phyloP scores from a whole-genome alignment of 1,140 invertebrate genomes.

The Plectrocnemia conspersa region DNA sequence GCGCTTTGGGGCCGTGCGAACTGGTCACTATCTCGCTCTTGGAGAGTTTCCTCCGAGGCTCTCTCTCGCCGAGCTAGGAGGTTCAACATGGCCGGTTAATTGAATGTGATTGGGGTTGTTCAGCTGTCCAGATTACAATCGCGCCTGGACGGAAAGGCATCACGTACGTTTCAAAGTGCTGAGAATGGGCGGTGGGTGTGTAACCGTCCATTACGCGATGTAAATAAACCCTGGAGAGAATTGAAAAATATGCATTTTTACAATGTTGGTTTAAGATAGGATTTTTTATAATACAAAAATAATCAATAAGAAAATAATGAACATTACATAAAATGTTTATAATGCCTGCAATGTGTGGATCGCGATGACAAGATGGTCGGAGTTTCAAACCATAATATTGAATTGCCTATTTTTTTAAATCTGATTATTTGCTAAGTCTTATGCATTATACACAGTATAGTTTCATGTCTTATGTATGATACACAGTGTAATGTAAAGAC shows the following conservation, averaged over 20 bases:
- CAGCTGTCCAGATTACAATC: conserved; percentile 29
- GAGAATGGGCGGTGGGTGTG: conserved; percentile 2
- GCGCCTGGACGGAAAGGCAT: conserved; percentile 12
- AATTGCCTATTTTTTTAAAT: too few species aligned
- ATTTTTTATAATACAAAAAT: conserved; percentile 7
- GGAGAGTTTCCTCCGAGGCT: conserved; percentile 5
- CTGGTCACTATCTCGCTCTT: conserved; percentile 6
- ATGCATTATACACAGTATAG: too few species aligned
- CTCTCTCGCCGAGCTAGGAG: conserved; percentile 4
- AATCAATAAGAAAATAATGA: too few species aligned
- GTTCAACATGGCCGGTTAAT: conserved; percentile 30
- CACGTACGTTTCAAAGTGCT: conserved; percentile 14
- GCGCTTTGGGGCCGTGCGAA: conserved; percentile 29
- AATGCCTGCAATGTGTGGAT: too few species aligned
- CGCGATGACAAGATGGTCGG: too few species aligned
- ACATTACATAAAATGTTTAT: too few species aligned
- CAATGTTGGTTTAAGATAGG: too few species aligned
- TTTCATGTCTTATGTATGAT: too few species aligned
- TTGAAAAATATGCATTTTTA: not conserved
- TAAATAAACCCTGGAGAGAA: not conserved
- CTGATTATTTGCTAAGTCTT: too few species aligned
- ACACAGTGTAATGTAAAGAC: too few species aligned
- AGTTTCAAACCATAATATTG: too few species aligned
- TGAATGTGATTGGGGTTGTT: conserved; percentile 34
- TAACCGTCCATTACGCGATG: conserved; percentile 4